phyloP scores from a whole-genome alignment of 1,140 invertebrate species.

The Pogonus chalceus region DNA sequence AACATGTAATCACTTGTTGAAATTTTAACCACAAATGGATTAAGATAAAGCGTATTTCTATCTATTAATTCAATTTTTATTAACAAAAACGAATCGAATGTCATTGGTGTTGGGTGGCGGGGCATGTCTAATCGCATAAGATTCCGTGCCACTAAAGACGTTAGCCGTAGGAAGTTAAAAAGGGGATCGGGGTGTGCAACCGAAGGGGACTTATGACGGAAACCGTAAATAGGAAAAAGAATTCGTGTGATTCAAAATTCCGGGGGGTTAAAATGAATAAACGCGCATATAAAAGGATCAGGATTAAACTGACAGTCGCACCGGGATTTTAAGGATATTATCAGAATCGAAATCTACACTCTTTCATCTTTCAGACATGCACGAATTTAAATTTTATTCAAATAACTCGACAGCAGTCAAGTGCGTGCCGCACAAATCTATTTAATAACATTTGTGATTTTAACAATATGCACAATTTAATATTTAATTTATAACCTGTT shows the following conservation, averaged over 20 bases:
- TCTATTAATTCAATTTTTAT: neutral
- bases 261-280: neutral
- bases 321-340: conserved; percentile 5
- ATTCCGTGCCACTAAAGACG: neutral
- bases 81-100: too few relatives aligned
- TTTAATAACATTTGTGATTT: too few relatives aligned
- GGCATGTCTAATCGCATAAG: neutral
- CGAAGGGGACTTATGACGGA: neutral
- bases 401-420: neutral
- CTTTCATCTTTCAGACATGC: neutral
- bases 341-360: conserved; percentile 3
- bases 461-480: too few relatives aligned
- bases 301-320: conserved; percentile 6
- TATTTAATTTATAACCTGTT: too few relatives aligned
- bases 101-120: neutral
- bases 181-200: neutral
- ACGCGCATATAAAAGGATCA: conserved; percentile 2
- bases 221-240: conserved; percentile 7
- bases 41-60: too few relatives aligned
- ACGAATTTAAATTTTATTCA: conserved; percentile 5
- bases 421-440: too few relatives aligned
- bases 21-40: too few relatives aligned
- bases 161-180: neutral
- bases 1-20: too few relatives aligned
- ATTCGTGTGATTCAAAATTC: conserved; percentile 3